phyloP scores from a whole-genome alignment of 2,113 vertebrate genomes.

The Amphilophus citrinellus region DNA sequence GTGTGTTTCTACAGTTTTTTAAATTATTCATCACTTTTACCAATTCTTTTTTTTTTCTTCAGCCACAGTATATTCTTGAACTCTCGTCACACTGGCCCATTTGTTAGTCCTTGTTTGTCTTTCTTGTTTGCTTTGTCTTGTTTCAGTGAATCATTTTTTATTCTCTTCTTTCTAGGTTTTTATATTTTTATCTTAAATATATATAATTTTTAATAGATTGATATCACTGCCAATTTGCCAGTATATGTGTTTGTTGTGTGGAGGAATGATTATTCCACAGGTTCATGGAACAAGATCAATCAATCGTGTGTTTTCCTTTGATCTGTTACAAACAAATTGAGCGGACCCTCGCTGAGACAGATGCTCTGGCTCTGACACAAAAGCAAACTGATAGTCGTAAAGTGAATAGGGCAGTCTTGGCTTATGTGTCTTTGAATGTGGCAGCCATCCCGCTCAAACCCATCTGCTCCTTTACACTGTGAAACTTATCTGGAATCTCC shows the following conservation, averaged over 20 bases:
- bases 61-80: background rate
- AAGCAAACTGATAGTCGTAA: background rate
- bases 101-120: background rate
- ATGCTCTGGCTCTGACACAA: background rate
- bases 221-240: background rate
- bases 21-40: background rate
- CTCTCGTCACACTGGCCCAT: background rate
- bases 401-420: constrained; percentile 5
- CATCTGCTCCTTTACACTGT: constrained; percentile 13
- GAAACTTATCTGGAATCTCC: constrained; percentile 15
- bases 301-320: background rate
- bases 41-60: background rate
- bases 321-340: constrained; percentile 6
- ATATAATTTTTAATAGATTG: too few relatives aligned
- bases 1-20: background rate
- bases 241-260: background rate
- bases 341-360: background rate
- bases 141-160: background rate
- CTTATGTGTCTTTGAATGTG: constrained; percentile 7
- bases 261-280: background rate
- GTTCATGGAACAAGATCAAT: background rate
- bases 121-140: background rate
- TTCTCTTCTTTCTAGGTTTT: background rate
- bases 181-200: background rate
- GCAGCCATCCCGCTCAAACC: background rate